Conservation (phyloP, 2,888 invertebrate species). For the Ypsolopha scabrella region DNA sequence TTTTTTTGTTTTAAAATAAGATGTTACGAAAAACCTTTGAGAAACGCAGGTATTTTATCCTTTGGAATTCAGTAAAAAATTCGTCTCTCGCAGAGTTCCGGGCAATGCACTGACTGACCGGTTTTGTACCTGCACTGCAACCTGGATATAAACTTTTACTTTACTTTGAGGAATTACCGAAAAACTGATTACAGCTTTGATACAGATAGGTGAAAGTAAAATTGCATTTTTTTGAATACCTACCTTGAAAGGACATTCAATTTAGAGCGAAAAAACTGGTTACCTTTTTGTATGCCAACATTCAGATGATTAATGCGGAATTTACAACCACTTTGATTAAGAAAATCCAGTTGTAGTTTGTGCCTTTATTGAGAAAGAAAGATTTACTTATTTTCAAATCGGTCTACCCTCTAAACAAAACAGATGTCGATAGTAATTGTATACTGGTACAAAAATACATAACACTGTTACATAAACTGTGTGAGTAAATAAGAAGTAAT, state of each 20-base stretch:
- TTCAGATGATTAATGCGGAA: not conserved
- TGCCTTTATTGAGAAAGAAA: too few species aligned
- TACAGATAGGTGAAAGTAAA: slow-evolving; percentile 3
- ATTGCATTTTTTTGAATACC: not conserved
- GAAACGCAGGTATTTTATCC: not conserved
- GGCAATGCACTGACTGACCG: not conserved
- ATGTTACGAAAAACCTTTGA: too few species aligned
- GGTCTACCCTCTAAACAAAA: too few species aligned
- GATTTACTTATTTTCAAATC: too few species aligned
- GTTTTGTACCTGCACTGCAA: not conserved
- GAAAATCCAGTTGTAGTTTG: too few species aligned
- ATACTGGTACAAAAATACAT: too few species aligned
- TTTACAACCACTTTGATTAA: too few species aligned
- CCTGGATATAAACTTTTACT: not conserved
- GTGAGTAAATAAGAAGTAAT: too few species aligned
- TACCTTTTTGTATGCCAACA: not conserved
- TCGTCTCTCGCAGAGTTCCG: not conserved
- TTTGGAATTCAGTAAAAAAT: not conserved
- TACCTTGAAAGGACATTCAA: not conserved
- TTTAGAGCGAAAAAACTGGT: not conserved
- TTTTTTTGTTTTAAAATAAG: too few species aligned
- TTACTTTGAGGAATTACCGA: not conserved
- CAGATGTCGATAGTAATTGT: too few species aligned
- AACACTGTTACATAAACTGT: too few species aligned
- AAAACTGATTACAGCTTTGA: not conserved